Base-by-base conservation (phyloP, 2,113 vertebrate genomes). In the Alligator sinensis region DNA sequence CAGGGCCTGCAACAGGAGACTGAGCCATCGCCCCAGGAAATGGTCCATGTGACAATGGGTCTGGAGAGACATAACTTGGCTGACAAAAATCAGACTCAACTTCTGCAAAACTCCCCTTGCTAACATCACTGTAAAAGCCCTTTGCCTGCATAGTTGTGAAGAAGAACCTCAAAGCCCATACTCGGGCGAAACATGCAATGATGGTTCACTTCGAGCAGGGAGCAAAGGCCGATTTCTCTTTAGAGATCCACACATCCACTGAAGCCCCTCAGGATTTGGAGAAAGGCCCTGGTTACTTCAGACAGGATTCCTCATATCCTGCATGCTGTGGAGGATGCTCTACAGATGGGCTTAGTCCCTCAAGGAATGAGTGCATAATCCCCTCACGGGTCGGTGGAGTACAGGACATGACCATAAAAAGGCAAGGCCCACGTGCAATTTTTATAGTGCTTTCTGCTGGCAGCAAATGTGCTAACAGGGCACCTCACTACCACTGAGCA, bases 1-100 rank as follows among this genome's bases (percentile, higher is more conserved):
- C 22, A 70, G 30, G 10, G 66, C 21, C 34, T 15, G 21, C 5
- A 22, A 74, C 24, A 34, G 47, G 34, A 47, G 12, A 15, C 24
- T 22, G 47, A 24, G 34, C 21, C 47, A 47, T 87, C 34, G 5
- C 18, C 79, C 1, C 0, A 82, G 22, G 19, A 74, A 88, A 14
- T 1, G 70, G 9, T 8, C 61, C 57, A 63, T 63, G 57, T 57
- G 25, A 19, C 25, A 22, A 38, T 1, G 0, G 2, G 27, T n/a
- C 9, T 2, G 3, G 54, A 77, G 58, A 28, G 70, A 70, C 11
- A 21, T 2, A 75, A 5, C 9, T 82, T 4, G 0, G 28, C 0
- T 2, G 6, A 13, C 61, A 30, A 61, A 88, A 70, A 30, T 4
- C 24, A 75, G 57, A 28, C 34, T 38, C 1, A 16, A n/a, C 21